phyloP scores from a whole-genome alignment of 1,140 invertebrate genomes.

The Coenobita brevimanus region DNA sequence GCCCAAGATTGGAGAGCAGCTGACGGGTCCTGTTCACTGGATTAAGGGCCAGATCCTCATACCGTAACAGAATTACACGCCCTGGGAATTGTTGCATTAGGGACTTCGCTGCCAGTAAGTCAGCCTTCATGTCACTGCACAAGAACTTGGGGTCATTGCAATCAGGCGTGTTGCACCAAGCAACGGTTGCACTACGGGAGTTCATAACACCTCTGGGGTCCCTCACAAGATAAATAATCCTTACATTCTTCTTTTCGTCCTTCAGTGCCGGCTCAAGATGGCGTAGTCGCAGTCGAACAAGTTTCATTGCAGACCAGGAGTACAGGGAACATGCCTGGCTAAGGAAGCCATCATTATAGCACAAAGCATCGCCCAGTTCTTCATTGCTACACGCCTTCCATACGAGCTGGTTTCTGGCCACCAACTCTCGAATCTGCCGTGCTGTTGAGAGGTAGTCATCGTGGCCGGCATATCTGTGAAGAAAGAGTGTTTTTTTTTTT shows the following conservation, averaged over 20 bases:
- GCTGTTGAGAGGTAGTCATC: constrained; percentile 52
- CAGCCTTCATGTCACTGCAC: constrained; percentile 87
- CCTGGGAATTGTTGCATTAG: constrained; percentile 81
- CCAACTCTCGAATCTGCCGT: constrained; percentile 32
- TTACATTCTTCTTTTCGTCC: constrained; percentile 81
- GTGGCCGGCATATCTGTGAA: constrained; percentile 75
- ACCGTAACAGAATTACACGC: constrained; percentile 85
- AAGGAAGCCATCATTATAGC: constrained; percentile 67
- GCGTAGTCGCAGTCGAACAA: constrained; percentile 83
- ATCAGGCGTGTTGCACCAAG: constrained; percentile 87
- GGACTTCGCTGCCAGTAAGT: constrained; percentile 83
- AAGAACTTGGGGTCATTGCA: constrained; percentile 84
- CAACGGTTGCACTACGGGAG: constrained; percentile 77
- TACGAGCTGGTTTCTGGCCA: constrained; percentile 49
- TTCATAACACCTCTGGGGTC: constrained; percentile 90
- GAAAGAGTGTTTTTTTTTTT: too few species aligned
- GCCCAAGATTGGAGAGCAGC: constrained; percentile 83
- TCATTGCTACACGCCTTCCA: constrained; percentile 63
- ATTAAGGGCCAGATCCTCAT: constrained; percentile 88
- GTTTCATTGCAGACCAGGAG: constrained; percentile 91
- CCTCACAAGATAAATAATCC: constrained; percentile 84
- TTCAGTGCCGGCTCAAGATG: constrained; percentile 82
- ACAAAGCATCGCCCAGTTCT: constrained; percentile 51
- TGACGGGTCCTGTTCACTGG: constrained; percentile 81
- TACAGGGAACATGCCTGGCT: constrained; percentile 81